Base-by-base conservation (phyloP, 2,113 vertebrate species). In the Campylorhamphus procurvoides region DNA sequence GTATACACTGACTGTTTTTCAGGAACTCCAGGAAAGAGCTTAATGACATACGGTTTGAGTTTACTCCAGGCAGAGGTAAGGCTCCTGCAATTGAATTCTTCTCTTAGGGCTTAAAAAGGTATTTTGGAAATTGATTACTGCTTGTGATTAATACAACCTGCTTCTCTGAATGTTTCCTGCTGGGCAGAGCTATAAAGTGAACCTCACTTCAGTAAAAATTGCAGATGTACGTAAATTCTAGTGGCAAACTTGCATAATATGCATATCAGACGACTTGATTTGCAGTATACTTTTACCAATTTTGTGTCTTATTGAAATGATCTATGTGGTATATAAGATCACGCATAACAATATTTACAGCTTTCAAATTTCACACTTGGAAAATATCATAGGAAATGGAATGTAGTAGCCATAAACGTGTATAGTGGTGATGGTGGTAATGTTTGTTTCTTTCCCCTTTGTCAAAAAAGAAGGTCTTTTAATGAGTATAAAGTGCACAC, bases 41-140 rank as follows among this genome's bases (percentile, higher is more conserved):
- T 97, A 99, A 99, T 98, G 99, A 99, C 97, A 99, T 99, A 98
- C 98, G 99, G 80, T 99, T 99, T 98, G 99, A 99, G 96, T 99
- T 99, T 98, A 99, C 99, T 96, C 99, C 99, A 87, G 99, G 99
- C 71, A 99, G 99, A 98, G 99, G 99, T 99, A 97, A 98, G 98
- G 89, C 68, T 97, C 84, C 56, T 97, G 95, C 86, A 90, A 94
- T 79, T 96, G 94, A 95, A 96, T 97, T 97, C 95, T 94, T 94
- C 81, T 93, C 69, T 97, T 95, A 95, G 73, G 96, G 87, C 77
- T 95, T 67, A 85, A 77, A 95, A 95, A 84, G 75, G 12, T 83
- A 73, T 96, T 97, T 95, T 71, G 94, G 72, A 96, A 97, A 93
- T 96, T 77, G 80, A 94, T 97, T 95, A 66, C 60, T 93, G 66